Base-by-base conservation (phyloP, 2,888 invertebrate genomes). In the Lymantria monacha region DNA sequence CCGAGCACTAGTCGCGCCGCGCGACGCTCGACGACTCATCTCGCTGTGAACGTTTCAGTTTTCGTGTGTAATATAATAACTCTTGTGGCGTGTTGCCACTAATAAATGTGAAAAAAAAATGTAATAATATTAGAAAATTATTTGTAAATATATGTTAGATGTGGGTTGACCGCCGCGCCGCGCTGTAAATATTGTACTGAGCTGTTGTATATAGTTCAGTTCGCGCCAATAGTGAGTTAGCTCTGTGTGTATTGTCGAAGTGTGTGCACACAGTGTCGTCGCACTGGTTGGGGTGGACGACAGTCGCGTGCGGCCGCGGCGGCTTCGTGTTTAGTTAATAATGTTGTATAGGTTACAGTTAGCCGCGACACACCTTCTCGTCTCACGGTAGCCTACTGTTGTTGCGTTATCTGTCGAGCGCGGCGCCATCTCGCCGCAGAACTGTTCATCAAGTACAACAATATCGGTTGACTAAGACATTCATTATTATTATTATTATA, bases 71-170 rank as follows among this genome's bases (percentile, higher is more conserved):
- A 59, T 53, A 51, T 36, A 44, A 9, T 44, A 40, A 42, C 9
- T 14, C 11, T 9, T 30, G 59, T 53, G 49, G 52, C 57, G 57
- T 33, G 42, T 9, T 43, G 60, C 61, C 49, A 48, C 59, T 42
- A 46, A 48, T 44, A 59, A 57, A 57, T 42, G 37, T 46, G 13
- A 47, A 49, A 56, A 63, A 57, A 54, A 9, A 36, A 15, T 46
- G 49, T 38, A 38, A 60, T 58, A 62, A 53, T 48, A 49, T 42
- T 22, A 57, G 53, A 57, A 69, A 66, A 58, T 63, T 62, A 51
- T 58, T 42, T 67, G 67, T 65, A 67, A 60, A 69, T 68, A 68
- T 53, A 51, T 60, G 58, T 67, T 41, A 41, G 38, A 14, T 14
- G 14, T 14, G 8, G 38, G n/a, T 1, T 8, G 33, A 33, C 1